Percentiles rank a stretch among this genome's conserved stretches.
phyloP scores from a whole-genome alignment of 1,140 invertebrate genomes.

The Pseudobourletiella spinata region DNA sequence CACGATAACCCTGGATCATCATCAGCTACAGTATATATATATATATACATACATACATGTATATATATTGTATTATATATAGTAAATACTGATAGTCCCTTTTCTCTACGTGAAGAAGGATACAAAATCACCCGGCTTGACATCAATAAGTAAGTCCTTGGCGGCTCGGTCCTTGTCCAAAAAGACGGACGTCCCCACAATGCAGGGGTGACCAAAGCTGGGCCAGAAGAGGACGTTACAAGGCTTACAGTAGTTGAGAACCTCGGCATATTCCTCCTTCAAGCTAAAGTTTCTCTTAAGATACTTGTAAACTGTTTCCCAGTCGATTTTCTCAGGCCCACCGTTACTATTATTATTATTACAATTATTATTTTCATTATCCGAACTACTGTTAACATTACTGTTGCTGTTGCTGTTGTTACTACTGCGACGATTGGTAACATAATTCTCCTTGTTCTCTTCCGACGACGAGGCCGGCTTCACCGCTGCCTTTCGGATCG shows the following conservation, averaged over 20 bases:
- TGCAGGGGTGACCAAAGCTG: slow-evolving; percentile 79
- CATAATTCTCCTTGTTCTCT: not conserved
- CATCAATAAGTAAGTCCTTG: slow-evolving; percentile 2
- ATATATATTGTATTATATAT: too few relatives aligned
- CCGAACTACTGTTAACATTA: not conserved
- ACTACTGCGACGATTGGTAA: too few relatives aligned
- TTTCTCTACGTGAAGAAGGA: slow-evolving; percentile 30
- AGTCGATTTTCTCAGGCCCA: slow-evolving; percentile 10
- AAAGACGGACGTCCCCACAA: slow-evolving; percentile 39
- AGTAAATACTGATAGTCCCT: too few relatives aligned
- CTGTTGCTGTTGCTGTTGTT: slow-evolving; percentile 1
- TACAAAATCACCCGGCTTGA: slow-evolving; percentile 33
- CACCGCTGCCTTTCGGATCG: slow-evolving; percentile 54
- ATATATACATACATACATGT: too few relatives aligned
- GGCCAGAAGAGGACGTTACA: slow-evolving; percentile 97
- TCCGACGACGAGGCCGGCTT: not conserved
- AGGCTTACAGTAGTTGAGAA: slow-evolving; percentile 84
- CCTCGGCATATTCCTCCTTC: slow-evolving; percentile 89
- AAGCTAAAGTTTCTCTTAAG: slow-evolving; percentile 49
- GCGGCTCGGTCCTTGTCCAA: not conserved
- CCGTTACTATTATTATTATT: slow-evolving; percentile 1
- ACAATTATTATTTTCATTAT: not conserved
- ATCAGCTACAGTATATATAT: too few relatives aligned
- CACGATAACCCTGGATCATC: too few relatives aligned
- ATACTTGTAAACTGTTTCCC: slow-evolving; percentile 20